These are phyloP conservation scores for Argyrosomus regius DNA, from an alignment of 2,797 vertebrate species.

Conservation along the genomic window DNA sequence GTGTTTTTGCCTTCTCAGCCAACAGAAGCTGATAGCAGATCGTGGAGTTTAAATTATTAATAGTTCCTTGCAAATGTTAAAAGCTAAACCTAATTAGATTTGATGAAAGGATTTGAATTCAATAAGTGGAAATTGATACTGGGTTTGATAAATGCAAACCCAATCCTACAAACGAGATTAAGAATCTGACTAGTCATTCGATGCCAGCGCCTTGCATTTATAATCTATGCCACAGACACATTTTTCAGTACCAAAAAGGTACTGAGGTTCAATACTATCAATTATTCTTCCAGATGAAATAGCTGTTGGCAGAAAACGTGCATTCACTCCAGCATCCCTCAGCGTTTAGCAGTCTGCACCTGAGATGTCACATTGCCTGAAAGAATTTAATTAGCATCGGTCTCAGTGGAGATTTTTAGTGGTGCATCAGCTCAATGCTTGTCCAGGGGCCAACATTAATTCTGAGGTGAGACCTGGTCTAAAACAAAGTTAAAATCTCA, in stretches of 20 bases:
- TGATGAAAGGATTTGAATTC: slow-evolving; percentile 34
- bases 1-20: background rate
- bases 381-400: slow-evolving; percentile 57
- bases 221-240: background rate
- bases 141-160: slow-evolving; percentile 22
- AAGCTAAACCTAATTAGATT: slow-evolving; percentile 36
- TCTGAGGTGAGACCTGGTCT: slow-evolving; percentile 46
- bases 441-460: slow-evolving; percentile 62
- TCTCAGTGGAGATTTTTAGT: slow-evolving; percentile 55
- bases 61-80: slow-evolving; percentile 14
- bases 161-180: slow-evolving; percentile 11
- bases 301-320: slow-evolving; percentile 36
- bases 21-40: slow-evolving; percentile 9
- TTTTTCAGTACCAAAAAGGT: background rate
- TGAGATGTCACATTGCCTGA: slow-evolving; percentile 54
- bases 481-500: slow-evolving; percentile 72
- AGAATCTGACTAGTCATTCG: slow-evolving; percentile 1
- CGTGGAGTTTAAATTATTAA: slow-evolving; percentile 19
- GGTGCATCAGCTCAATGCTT: slow-evolving; percentile 59
- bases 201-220: background rate
- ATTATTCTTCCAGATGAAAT: slow-evolving; percentile 31
- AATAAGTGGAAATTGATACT: slow-evolving; percentile 4
- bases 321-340: slow-evolving; percentile 21
- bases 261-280: slow-evolving; percentile 1
- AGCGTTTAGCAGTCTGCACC: slow-evolving; percentile 45